Conservation (phyloP, 1,140 invertebrate species). For the Nebria ingens region DNA sequence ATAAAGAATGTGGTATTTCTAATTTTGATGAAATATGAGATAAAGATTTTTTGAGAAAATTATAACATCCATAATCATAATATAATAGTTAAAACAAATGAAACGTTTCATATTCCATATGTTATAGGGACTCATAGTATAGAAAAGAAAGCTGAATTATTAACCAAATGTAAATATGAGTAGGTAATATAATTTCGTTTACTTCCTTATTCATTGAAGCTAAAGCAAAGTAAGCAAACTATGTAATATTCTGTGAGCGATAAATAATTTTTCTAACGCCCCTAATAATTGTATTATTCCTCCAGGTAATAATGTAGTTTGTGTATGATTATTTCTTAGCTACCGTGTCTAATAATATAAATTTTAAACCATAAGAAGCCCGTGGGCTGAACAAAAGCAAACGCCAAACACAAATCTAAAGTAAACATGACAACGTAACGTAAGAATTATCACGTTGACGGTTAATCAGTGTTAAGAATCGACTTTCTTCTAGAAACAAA, state of each 20-base stretch:
- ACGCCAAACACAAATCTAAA: background rate
- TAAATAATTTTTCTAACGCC: background rate
- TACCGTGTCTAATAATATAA: slow-evolving; percentile 1
- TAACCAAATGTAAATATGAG: no score
- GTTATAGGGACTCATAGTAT: no score
- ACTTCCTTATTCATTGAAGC: no score
- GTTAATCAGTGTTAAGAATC: background rate
- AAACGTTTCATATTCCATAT: no score
- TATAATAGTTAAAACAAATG: no score
- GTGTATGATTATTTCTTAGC: background rate
- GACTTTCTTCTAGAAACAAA: background rate
- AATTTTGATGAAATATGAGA: no score
- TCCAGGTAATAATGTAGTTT: background rate
- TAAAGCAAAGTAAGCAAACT: no score
- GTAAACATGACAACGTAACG: background rate
- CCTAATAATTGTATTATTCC: slow-evolving; percentile 1
- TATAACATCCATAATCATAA: no score
- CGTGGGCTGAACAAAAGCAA: background rate
- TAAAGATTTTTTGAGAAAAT: no score
- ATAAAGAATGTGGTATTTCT: no score
- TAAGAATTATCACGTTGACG: background rate
- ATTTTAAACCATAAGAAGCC: background rate
- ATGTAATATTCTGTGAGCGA: background rate
- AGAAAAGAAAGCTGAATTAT: no score
- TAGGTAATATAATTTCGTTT: no score